Evolutionary conservation across 2,797 vertebrate species (phyloP).

Genomic region (Sebastes dallii): DNA sequence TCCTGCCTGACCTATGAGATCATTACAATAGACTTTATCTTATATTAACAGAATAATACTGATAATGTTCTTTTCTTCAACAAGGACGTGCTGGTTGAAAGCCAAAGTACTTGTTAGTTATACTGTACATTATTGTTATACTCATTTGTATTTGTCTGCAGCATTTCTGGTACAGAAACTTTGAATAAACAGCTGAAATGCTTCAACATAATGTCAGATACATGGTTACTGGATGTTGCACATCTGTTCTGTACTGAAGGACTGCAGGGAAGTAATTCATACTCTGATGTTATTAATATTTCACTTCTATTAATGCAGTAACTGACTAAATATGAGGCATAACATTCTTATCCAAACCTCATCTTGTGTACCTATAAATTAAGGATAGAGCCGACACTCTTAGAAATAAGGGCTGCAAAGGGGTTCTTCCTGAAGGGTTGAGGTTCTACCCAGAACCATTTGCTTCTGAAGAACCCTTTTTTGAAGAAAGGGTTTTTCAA

Average conservation of each 20-base stretch:
- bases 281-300: too few relatives aligned
- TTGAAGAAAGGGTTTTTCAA: too few relatives aligned
- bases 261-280: too few relatives aligned
- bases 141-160: not conserved
- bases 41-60: not conserved
- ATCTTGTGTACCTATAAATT: not conserved
- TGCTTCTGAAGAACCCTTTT: not conserved
- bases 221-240: not conserved
- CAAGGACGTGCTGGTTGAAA: not conserved
- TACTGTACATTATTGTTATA: rapidly evolving
- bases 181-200: not conserved
- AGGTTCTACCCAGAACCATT: not conserved
- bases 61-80: not conserved
- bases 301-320: too few relatives aligned
- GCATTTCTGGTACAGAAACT: not conserved
- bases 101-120: not conserved
- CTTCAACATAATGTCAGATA: too few relatives aligned
- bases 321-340: not conserved
- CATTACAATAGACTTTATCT: rapidly evolving
- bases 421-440: not conserved
- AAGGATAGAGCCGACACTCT: not conserved
- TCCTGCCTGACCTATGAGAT: rapidly evolving
- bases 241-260: not conserved
- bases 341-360: not conserved
- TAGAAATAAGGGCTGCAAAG: not conserved